Conservation (phyloP, 2,113 vertebrate species). For the Pituophis catenifer region DNA sequence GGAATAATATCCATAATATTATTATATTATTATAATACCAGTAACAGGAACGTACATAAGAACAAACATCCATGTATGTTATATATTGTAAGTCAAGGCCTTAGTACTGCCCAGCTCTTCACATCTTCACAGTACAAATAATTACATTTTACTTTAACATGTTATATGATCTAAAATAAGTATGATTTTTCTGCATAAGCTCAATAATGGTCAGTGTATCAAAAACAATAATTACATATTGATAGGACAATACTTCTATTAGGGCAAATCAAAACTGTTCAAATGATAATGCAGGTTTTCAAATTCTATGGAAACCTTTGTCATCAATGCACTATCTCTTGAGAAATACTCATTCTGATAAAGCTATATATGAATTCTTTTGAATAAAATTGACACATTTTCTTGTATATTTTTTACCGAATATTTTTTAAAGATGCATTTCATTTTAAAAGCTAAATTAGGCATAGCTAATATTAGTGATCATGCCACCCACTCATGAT, state of each 20-base stretch:
- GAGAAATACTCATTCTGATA: background rate
- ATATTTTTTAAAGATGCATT: background rate
- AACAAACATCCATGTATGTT: background rate
- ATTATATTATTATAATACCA: no score
- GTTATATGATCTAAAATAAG: background rate
- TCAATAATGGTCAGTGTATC: background rate
- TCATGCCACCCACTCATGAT: background rate
- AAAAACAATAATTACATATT: background rate
- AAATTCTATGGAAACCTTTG: background rate
- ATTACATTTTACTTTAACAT: background rate
- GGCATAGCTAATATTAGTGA: background rate
- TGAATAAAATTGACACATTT: background rate
- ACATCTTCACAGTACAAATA: background rate
- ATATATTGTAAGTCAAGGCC: background rate
- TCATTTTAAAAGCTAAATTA: background rate
- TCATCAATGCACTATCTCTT: background rate
- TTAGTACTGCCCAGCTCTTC: background rate
- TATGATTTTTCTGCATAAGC: background rate
- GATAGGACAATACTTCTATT: background rate
- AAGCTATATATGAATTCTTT: background rate
- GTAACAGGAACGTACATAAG: background rate
- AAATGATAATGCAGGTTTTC: background rate
- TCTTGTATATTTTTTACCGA: background rate
- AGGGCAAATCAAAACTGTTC: background rate
- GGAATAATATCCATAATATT: background rate